phyloP scores from a whole-genome alignment of 2,888 invertebrate genomes.

The Galeopsomyia nigrocyanea region DNA sequence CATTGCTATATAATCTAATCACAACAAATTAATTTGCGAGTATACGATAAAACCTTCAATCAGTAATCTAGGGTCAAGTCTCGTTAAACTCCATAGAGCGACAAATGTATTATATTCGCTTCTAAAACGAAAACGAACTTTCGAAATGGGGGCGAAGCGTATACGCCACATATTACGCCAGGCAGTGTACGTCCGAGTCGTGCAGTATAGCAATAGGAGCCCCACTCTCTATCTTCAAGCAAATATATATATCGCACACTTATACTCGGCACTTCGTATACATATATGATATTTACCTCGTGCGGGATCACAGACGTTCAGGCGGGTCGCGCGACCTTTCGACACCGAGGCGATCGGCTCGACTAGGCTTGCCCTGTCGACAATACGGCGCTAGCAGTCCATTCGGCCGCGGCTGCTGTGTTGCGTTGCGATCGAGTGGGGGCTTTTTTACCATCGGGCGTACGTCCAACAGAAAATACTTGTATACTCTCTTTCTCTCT shows the following conservation, averaged over 20 bases:
- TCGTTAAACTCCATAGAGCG: too few relatives aligned
- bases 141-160: neutral
- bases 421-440: neutral
- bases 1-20: too few relatives aligned
- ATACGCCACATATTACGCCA: too few relatives aligned
- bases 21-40: too few relatives aligned
- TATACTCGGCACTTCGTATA: neutral
- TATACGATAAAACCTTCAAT: too few relatives aligned
- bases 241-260: neutral
- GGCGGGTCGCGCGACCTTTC: constrained; percentile 38
- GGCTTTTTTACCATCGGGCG: constrained; percentile 2
- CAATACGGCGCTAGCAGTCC: constrained; percentile 1
- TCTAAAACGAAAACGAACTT: neutral
- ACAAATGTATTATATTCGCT: too few relatives aligned
- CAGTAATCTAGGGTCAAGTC: too few relatives aligned
- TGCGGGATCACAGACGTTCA: neutral
- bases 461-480: neutral
- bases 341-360: constrained; percentile 41
- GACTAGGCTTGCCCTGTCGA: constrained; percentile 36
- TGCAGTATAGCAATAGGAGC: too few relatives aligned
- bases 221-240: neutral
- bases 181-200: neutral
- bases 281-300: constrained; percentile 5
- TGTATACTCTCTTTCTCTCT: neutral
- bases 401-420: constrained; percentile 2